Conservation (phyloP, 1,140 invertebrate species). For the Drosophila lacertosa region DNA sequence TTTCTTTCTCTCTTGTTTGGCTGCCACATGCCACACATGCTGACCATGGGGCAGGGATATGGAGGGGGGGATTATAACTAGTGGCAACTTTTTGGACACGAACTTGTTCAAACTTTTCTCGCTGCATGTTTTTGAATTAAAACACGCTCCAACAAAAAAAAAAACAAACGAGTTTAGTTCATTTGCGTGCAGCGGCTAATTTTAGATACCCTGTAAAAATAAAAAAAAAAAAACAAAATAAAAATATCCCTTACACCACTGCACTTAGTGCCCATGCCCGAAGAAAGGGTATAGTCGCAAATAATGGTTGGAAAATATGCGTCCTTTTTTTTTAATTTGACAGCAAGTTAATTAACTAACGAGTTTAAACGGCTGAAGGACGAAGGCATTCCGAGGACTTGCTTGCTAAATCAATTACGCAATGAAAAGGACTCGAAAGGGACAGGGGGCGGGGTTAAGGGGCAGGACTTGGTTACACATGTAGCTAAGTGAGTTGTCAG, state of each 20-base stretch:
- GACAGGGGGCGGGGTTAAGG: slow-evolving; percentile 28
- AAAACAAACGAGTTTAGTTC: slow-evolving; percentile 30
- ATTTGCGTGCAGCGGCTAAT: slow-evolving; percentile 2
- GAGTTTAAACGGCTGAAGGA: slow-evolving; percentile 56
- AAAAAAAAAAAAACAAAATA: no score
- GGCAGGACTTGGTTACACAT: slow-evolving; percentile 5
- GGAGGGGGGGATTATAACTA: slow-evolving; percentile 25
- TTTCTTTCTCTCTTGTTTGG: slow-evolving; percentile 1
- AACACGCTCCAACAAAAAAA: slow-evolving; percentile 68
- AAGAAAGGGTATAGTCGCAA: background rate
- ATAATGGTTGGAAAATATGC: background rate
- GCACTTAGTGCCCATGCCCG: no score
- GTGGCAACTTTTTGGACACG: slow-evolving; percentile 55
- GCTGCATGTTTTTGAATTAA: slow-evolving; percentile 75
- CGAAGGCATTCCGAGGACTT: slow-evolving; percentile 2
- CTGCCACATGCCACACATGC: slow-evolving; percentile 39
- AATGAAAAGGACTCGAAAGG: slow-evolving; percentile 68
- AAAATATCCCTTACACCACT: no score
- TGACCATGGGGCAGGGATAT: slow-evolving; percentile 15
- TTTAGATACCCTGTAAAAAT: slow-evolving; percentile 17
- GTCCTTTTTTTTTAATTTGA: slow-evolving; percentile 21
- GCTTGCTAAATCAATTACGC: slow-evolving; percentile 73
- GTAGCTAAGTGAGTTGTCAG: slow-evolving; percentile 30
- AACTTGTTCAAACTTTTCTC: slow-evolving; percentile 63
- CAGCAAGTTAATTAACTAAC: slow-evolving; percentile 68